Evolutionary conservation across 1,140 invertebrate species (phyloP), one percentile per base, ranked within the genome.

Genomic region (Heliconius melpomene): DNA sequence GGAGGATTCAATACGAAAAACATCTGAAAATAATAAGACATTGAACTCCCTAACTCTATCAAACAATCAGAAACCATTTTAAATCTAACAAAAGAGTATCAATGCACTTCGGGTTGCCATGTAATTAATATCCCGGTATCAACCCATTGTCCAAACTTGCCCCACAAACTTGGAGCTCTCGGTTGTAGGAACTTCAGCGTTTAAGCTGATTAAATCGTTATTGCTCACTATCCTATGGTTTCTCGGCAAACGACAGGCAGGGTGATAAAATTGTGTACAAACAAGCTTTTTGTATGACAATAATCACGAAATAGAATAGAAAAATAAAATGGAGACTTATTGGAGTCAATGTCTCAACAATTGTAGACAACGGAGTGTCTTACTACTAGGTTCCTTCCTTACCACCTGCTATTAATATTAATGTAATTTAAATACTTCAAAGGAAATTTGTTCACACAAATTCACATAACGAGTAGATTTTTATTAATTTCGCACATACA

Each of bases 41-140:
- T 66, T 3, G 5, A 29, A 66, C 26, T 29, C 3, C 23, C 26
- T 26, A 40, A 32, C 74, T 60, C n/a, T 50, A 23, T 66, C 9
- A 66, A 66, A 66, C 60, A 29, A 29, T 66, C 26, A 16, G 18
- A 66, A 26, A 66, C 13, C 60, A 66, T 16, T 66, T 29, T 13
- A 29, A 66, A 26, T 16, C 60, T 66, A 66, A 66, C 60, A 29
- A 66, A 66, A 26, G 8, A 60, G 52, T 75, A 57, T 60, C 52
- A 75, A 36, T 60, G 74, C 52, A 57, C 16, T 60, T 36, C 54
- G 54, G 52, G n/a, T 38, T 46, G 32, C 50, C 50, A 60, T 36
- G 54, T 75, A 75, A 75, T 75, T 75, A 75, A 75, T 75, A 60
- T 75, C 74, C 74, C 36, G 74, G 36, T 75, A 75, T 75, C 74